Conservation (phyloP, 2,888 invertebrate species). For the Eueremaeus valkanovi region DNA sequence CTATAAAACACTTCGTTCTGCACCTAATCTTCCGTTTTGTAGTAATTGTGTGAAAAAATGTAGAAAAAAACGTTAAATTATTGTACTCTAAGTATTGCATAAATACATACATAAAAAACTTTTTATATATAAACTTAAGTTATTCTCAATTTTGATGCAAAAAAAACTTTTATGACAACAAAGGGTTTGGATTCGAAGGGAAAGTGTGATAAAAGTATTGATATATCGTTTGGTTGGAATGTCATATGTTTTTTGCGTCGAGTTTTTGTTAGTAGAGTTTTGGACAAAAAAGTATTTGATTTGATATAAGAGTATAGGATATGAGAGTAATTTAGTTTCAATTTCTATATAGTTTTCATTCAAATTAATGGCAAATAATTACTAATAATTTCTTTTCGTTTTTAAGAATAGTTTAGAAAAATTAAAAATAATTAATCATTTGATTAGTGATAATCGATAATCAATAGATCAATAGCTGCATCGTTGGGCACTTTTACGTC, state of each 20-base stretch:
- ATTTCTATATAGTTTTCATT: no score
- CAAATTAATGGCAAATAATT: background rate
- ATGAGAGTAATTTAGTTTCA: background rate
- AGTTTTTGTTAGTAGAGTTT: background rate
- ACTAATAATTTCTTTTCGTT: no score
- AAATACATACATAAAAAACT: background rate
- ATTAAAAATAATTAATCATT: background rate
- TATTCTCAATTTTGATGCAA: background rate
- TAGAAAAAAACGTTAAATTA: background rate
- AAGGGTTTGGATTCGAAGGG: background rate
- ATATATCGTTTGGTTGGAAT: slow-evolving; percentile 8
- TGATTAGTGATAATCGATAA: background rate
- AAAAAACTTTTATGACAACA: no score
- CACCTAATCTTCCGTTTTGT: background rate
- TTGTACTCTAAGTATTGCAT: slow-evolving; percentile 18
- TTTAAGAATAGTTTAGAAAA: no score
- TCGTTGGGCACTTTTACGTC: slow-evolving; percentile 22
- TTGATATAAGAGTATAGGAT: slow-evolving; percentile 6
- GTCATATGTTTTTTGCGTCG: background rate
- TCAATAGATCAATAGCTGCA: slow-evolving; percentile 19
- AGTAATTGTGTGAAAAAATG: background rate
- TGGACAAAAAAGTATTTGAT: background rate
- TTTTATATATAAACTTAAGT: background rate
- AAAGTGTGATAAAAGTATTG: background rate
- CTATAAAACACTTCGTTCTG: background rate